Evolutionary conservation across 1,140 invertebrate species (phyloP).

Genomic region (Riptortus pedestris): DNA sequence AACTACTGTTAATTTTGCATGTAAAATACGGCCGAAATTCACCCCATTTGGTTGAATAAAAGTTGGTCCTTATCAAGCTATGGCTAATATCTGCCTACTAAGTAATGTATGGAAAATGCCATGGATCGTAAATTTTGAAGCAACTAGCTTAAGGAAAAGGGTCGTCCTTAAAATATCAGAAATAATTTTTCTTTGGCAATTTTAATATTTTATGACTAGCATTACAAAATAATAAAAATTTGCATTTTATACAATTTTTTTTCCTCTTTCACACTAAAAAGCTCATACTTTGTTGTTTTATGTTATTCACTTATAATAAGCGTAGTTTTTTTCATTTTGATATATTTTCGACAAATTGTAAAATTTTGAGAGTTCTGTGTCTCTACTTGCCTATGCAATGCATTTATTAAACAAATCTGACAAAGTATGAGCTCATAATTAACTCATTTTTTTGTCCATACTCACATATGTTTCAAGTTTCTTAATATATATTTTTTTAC

Average conservation of each 20-base stretch:
- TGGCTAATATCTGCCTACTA: neutral
- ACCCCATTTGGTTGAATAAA: slow-evolving; percentile 10
- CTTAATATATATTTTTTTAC: neutral
- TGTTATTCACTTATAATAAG: neutral
- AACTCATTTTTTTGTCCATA: neutral
- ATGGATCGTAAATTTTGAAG: slow-evolving; percentile 8
- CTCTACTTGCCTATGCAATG: neutral
- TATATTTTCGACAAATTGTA: neutral
- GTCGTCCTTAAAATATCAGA: slow-evolving; percentile 15
- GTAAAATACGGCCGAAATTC: neutral
- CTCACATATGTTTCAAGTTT: neutral
- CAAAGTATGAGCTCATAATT: slow-evolving; percentile 12
- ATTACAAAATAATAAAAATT: slow-evolving; percentile 18
- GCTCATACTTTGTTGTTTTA: slow-evolving; percentile 11
- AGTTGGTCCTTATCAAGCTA: slow-evolving; percentile 14
- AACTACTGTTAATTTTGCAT: no score
- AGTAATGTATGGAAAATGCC: neutral
- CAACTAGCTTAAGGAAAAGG: slow-evolving; percentile 1
- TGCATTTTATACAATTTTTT: slow-evolving; percentile 12
- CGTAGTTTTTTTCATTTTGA: neutral
- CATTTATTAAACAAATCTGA: neutral
- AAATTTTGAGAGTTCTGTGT: neutral
- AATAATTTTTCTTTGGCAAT: slow-evolving; percentile 16
- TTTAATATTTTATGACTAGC: slow-evolving; percentile 19
- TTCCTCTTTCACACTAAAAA: slow-evolving; percentile 8